A percentile compares a stretch with the other conserved stretches of the same genome.
Conservation (phyloP, 2,113 vertebrate species). For the Carassius carassius region DNA sequence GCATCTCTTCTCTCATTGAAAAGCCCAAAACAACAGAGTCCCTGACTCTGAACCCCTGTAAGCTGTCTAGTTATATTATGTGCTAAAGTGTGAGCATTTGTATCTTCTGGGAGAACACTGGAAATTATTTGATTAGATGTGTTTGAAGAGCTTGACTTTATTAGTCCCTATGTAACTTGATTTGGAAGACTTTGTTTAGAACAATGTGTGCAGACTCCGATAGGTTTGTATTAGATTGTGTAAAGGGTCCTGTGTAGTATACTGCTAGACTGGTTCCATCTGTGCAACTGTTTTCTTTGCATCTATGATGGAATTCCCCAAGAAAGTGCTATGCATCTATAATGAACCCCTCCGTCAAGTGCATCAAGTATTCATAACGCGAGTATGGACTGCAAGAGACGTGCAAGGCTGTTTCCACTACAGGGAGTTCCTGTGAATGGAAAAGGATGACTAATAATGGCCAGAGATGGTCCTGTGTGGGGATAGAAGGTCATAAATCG, state of each 20-base stretch:
- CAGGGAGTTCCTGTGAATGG: not conserved
- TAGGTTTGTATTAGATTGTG: not conserved
- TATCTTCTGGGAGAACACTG: not conserved
- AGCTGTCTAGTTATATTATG: not conserved
- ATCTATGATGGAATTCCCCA: constrained; percentile 22
- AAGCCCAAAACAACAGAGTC: constrained; percentile 41
- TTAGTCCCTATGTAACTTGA: not conserved
- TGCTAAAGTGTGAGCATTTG: not conserved
- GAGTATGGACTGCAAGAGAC: constrained; percentile 24
- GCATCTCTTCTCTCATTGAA: constrained; percentile 47
- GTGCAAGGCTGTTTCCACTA: constrained; percentile 17
- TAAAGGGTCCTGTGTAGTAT: not conserved
- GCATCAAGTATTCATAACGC: constrained; percentile 29
- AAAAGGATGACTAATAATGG: constrained; percentile 1
- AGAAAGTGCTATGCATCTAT: constrained; percentile 14
- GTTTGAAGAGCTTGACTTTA: not conserved
- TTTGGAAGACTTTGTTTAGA: not conserved
- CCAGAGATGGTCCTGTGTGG: not conserved
- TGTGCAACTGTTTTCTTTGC: constrained; percentile 18
- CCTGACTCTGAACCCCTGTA: constrained; percentile 26
- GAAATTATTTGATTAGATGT: not conserved
- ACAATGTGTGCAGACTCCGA: not conserved
- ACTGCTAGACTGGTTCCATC: not conserved
- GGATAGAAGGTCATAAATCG: not conserved
- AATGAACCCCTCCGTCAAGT: constrained; percentile 3